These are phyloP conservation scores for Clarias fuscus DNA, from an alignment of 2,797 vertebrate genomes.

Conservation along the genomic window DNA sequence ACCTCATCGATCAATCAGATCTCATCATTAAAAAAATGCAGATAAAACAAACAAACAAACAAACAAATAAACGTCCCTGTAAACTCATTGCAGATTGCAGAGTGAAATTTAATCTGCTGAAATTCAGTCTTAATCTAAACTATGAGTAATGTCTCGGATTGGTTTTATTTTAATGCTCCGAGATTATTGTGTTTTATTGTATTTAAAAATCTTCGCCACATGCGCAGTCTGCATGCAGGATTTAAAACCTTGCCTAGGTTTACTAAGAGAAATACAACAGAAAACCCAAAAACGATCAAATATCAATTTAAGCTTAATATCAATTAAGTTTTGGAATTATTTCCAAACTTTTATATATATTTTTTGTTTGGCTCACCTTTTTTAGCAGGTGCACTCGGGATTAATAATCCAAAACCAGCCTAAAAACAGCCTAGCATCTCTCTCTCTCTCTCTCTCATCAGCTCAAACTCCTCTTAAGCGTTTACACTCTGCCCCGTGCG, in stretches of 20 bases:
- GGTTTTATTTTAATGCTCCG: neutral
- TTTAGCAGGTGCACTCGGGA: constrained; percentile 40
- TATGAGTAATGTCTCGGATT: neutral
- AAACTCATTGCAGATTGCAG: neutral
- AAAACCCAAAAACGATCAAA: neutral
- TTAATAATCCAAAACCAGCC: constrained; percentile 23
- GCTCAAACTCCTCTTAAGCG: constrained; percentile 19
- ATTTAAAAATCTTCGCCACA: neutral
- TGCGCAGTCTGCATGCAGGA: neutral
- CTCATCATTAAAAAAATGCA: neutral
- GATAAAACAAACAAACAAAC: neutral
- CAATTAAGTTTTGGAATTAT: neutral
- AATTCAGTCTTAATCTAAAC: neutral
- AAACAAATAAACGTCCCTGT: neutral
- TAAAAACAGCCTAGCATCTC: constrained; percentile 13
- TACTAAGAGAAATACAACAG: neutral
- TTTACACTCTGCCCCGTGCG: neutral
- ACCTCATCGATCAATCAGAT: too few relatives aligned
- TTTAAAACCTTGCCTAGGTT: neutral
- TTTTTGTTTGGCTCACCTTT: constrained; percentile 40
- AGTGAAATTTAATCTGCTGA: too few relatives aligned
- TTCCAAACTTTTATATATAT: neutral
- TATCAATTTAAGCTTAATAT: too few relatives aligned
- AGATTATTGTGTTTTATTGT: too few relatives aligned
- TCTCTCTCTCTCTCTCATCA: neutral